Percentiles rank a stretch among this genome's conserved stretches.
Conservation (phyloP, 2,888 invertebrate genomes). For the Pseudanteris insignis region DNA sequence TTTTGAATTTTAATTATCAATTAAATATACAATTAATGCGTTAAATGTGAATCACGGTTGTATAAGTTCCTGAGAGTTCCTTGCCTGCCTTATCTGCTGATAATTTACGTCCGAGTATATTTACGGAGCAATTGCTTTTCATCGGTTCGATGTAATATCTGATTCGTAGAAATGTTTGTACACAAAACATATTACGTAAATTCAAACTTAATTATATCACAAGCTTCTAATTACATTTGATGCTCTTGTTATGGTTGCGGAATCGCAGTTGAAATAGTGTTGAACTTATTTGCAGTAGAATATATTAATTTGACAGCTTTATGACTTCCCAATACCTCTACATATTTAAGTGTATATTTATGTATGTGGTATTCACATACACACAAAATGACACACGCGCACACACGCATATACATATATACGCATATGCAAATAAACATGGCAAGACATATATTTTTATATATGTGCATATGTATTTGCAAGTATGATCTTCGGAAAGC, state of each 20-base stretch:
- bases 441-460: conserved; percentile 28
- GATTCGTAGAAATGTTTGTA: conserved; percentile 14
- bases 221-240: conserved; percentile 45
- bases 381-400: too few relatives aligned
- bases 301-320: conserved; percentile 66
- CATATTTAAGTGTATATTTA: conserved; percentile 44
- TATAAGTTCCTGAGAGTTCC: conserved; percentile 4
- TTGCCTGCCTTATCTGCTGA: conserved; percentile 24
- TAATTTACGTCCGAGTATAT: conserved; percentile 36
- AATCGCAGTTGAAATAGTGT: conserved; percentile 66
- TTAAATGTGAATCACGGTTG: too few relatives aligned
- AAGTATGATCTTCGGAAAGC: too few relatives aligned
- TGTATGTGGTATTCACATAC: conserved; percentile 8
- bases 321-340: conserved; percentile 57
- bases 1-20: too few relatives aligned
- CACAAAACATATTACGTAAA: conserved; percentile 1
- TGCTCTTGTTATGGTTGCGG: conserved; percentile 66
- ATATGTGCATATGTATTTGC: conserved; percentile 24
- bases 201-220: conserved; percentile 19
- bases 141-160: conserved; percentile 27
- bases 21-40: too few relatives aligned
- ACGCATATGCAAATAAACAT: conserved; percentile 1
- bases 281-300: conserved; percentile 67
- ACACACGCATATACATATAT: background rate
- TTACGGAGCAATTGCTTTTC: too few relatives aligned